Base-by-base conservation (phyloP, 2,888 invertebrate genomes). In the Parnassius mnemosyne region DNA sequence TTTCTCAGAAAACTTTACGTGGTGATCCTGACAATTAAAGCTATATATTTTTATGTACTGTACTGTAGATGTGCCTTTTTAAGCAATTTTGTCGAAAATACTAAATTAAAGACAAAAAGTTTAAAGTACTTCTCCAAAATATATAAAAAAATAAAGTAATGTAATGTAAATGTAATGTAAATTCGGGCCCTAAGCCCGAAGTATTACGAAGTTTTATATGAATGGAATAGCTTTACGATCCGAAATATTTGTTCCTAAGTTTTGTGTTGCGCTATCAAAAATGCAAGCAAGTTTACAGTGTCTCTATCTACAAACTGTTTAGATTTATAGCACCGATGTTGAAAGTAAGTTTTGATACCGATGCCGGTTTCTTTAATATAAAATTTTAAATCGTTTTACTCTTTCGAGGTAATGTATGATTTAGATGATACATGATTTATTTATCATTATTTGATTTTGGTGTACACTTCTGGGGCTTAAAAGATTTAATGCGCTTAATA, bases 351-450 rank as follows among this genome's bases (percentile, higher is more conserved):
- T 42, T 42, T 16, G 10, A 42, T 53, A 42, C 13, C 42, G 9
- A 42, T 42, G 16, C 53, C 42, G 34, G 10, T 53, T 53, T 53
- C n/a, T 11, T 42, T 42, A 42, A 53, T 53, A 53, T 9, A n/a
- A 42, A 42, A 51, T 51, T 51, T 42, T 53, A 53, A 53, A 53
- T 41, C 41, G n/a, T 42, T 53, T 53, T 53, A 10, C 13, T 41
- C 41, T 42, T 42, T 9, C 42, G 11, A n/a, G n/a, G 25, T 53
- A 42, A 53, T 53, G 13, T 53, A 12, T 41, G n/a, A n/a, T n/a
- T n/a, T n/a, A n/a, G n/a, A n/a, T n/a, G 11, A 34, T 34, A 53
- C 42, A 53, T 53, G 25, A 25, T 51, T 51, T 49, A 49, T 49
- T 13, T 13, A 13, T 49, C 49, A 13, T 10, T 49, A 16, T 49